phyloP scores from a whole-genome alignment of 2,888 invertebrate species.

The Cataglyphis rosenhaueri region DNA sequence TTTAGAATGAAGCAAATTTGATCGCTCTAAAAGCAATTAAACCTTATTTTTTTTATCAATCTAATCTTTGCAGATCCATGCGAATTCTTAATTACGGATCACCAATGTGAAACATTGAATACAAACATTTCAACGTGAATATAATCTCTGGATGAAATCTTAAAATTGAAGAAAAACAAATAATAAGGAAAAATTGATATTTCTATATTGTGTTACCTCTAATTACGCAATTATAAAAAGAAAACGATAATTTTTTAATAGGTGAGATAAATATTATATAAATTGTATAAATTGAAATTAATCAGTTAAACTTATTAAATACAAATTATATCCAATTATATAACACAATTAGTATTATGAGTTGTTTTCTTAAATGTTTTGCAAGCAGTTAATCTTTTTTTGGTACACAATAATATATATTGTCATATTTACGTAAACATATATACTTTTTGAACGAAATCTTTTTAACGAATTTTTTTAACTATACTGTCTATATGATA shows the following conservation, averaged over 20 bases:
- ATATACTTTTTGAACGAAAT: background rate
- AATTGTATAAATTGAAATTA: background rate
- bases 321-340: background rate
- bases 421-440: background rate
- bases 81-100: background rate
- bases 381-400: slow-evolving; percentile 6
- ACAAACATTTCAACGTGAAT: background rate
- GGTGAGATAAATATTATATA: background rate
- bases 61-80: background rate
- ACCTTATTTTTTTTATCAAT: background rate
- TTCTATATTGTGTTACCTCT: background rate
- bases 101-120: background rate
- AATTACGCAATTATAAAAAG: background rate
- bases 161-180: background rate
- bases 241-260: background rate
- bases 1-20: no score
- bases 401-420: background rate
- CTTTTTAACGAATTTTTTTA: background rate
- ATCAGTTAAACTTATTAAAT: background rate
- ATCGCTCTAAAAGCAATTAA: no score
- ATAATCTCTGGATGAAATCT: background rate
- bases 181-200: background rate
- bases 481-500: background rate
- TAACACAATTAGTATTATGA: background rate
- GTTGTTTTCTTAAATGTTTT: background rate